A percentile compares a stretch with the other conserved stretches of the same genome.
These are phyloP conservation scores for Polymixis flavicincta DNA, from an alignment of 2,888 invertebrate species.

Conservation along the genomic window DNA sequence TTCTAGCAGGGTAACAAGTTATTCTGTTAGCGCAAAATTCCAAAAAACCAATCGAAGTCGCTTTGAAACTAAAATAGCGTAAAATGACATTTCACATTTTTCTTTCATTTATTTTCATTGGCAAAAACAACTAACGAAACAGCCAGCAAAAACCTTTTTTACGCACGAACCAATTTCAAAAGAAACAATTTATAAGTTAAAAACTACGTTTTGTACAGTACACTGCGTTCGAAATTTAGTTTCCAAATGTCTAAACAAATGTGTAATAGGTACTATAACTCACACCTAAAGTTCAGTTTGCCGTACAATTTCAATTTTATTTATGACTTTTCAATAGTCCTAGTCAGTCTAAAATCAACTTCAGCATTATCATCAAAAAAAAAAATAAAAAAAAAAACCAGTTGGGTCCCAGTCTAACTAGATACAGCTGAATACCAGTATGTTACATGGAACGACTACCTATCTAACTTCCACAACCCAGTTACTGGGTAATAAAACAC, in stretches of 20 bases:
- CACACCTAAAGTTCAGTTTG: neutral
- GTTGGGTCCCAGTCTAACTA: no score
- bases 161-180: conserved; percentile 29
- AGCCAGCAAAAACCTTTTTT: conserved; percentile 8
- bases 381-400: no score
- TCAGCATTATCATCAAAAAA: no score
- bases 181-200: conserved; percentile 4
- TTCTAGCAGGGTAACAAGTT: neutral
- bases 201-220: conserved; percentile 8
- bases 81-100: conserved; percentile 20
- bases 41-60: neutral
- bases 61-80: conserved; percentile 22
- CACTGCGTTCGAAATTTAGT: neutral
- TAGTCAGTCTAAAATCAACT: neutral
- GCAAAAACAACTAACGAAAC: conserved; percentile 15
- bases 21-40: neutral
- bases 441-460: no score
- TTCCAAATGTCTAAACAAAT: neutral
- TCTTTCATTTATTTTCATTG: conserved; percentile 20
- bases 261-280: neutral
- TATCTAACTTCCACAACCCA: no score
- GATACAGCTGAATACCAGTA: no score
- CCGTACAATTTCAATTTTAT: neutral
- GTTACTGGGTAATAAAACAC: no score
- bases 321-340: neutral